Evolutionary conservation across 2,113 vertebrate species (phyloP), one percentile per base, ranked within the genome.

Genomic region (Antennarius striatus): DNA sequence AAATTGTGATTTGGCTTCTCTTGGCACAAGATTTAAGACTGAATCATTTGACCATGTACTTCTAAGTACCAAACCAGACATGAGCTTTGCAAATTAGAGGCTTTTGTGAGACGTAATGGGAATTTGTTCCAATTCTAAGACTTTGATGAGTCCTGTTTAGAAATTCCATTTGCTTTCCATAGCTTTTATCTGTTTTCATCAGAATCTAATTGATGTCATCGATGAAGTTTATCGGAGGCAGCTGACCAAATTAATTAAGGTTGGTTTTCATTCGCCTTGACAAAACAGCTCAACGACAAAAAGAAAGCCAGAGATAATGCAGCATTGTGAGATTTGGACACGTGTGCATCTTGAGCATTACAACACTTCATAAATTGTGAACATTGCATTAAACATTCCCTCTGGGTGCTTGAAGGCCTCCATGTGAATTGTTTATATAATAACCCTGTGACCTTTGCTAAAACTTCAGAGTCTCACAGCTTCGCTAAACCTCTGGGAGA

Each of bases 181-280:
- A 58, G 80, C 82, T 83, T 88, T 89, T 82, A 86, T 89, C 87
- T 17, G 82, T 83, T 83, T 90, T 90, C 81, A 89, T 90, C 87
- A 88, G 72, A 82, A 84, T 82, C 75, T 92, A 93, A 91, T 84
- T 91, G 86, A 90, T 88, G 87, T 92, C 82, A 89, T 88, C 83
- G 78, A 72, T 82, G 84, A 80, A 82, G 82, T 86, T 92, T 82
- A 89, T 89, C 86, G 73, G 72, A 89, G 84, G 83, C 89, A 83
- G 71, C 68, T 88, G 86, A 88, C 78, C 83, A 74, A 88, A 90
- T 90, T 82, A 90, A 93, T 91, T 86, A 86, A 87, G 75, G 43
- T 10, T 32, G 61, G 48, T 83, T 70, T 73, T 71, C 36, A 55
- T 64, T 63, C 59, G 77, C 68, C 46, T 79, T 11, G 10, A 70